phyloP scores from a whole-genome alignment of 2,797 vertebrate species.

The Fundulus diaphanus region DNA sequence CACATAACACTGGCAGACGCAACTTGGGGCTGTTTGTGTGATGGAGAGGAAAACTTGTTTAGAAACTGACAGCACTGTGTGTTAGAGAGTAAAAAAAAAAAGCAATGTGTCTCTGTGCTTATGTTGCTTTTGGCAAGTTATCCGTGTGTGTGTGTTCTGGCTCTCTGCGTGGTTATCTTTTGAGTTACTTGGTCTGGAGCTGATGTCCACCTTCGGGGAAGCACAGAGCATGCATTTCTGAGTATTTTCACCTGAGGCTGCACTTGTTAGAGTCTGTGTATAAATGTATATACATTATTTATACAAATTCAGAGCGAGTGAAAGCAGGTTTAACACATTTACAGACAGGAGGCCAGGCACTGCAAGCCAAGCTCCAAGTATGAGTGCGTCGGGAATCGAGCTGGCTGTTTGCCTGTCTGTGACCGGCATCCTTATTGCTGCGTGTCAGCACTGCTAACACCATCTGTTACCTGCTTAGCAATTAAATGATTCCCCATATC shows the following conservation, averaged over 20 bases:
- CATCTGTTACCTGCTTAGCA: conserved; percentile 30
- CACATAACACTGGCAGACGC: conserved; percentile 72
- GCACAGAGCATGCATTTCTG: conserved; percentile 79
- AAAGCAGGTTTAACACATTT: conserved; percentile 79
- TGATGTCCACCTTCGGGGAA: conserved; percentile 79
- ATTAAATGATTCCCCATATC: conserved; percentile 16
- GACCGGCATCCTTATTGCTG: conserved; percentile 69
- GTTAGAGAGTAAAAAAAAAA: conserved; percentile 20
- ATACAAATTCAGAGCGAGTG: conserved; percentile 80
- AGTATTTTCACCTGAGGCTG: conserved; percentile 82
- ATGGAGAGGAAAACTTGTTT: conserved; percentile 76
- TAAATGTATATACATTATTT: conserved; percentile 85
- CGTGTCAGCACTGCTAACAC: conserved; percentile 33
- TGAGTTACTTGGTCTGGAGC: conserved; percentile 71
- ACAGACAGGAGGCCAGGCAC: conserved; percentile 75
- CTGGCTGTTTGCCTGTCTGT: conserved; percentile 54
- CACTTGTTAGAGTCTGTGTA: conserved; percentile 82
- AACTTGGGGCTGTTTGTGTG: conserved; percentile 76
- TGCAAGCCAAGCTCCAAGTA: conserved; percentile 73
- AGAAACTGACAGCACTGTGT: conserved; percentile 70
- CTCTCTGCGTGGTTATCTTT: conserved; percentile 74
- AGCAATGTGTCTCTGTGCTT: conserved; percentile 48
- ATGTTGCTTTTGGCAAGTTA: conserved; percentile 79
- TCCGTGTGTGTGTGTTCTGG: conserved; percentile 63
- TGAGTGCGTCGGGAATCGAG: conserved; percentile 60